Evolutionary conservation across 2,888 invertebrate genomes (phyloP).

Genomic region (Stenichneumon culpator): DNA sequence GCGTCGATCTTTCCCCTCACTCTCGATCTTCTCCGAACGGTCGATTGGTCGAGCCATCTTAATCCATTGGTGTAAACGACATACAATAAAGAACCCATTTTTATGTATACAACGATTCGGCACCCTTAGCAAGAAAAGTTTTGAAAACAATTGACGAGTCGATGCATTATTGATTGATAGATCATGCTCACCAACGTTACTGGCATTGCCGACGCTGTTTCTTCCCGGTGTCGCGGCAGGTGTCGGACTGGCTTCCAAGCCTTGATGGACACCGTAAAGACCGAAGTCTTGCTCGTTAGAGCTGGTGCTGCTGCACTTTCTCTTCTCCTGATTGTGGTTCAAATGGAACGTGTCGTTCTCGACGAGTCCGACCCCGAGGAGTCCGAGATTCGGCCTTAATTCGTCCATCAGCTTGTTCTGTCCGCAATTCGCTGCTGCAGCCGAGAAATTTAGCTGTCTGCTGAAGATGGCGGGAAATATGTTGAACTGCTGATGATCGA

Average conservation of each 20-base stretch:
- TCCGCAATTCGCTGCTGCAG: conserved; percentile 87
- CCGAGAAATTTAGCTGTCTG: conserved; percentile 94
- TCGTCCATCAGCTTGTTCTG: conserved; percentile 95
- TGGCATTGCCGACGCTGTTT: conserved; percentile 81
- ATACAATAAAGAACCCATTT: too few species aligned
- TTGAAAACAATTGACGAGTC: neutral
- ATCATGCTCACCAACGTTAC: conserved; percentile 80
- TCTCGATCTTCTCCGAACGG: neutral
- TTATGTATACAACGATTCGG: too few species aligned
- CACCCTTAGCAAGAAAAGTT: neutral
- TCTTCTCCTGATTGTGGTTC: conserved; percentile 86
- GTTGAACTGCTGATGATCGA: conserved; percentile 93
- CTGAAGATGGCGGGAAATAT: conserved; percentile 97
- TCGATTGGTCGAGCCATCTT: neutral
- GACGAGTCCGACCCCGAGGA: conserved; percentile 92
- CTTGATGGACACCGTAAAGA: conserved; percentile 89
- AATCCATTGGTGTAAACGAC: too few species aligned
- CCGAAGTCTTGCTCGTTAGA: conserved; percentile 96
- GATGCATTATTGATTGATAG: neutral
- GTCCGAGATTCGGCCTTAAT: conserved; percentile 92
- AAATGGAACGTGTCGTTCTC: conserved; percentile 91
- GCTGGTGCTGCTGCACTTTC: conserved; percentile 93
- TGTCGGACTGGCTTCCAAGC: conserved; percentile 84
- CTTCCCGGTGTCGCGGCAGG: conserved; percentile 82
- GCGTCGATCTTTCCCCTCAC: neutral